Conservation (phyloP, 2,797 vertebrate species). For the Xenopus petersii region DNA sequence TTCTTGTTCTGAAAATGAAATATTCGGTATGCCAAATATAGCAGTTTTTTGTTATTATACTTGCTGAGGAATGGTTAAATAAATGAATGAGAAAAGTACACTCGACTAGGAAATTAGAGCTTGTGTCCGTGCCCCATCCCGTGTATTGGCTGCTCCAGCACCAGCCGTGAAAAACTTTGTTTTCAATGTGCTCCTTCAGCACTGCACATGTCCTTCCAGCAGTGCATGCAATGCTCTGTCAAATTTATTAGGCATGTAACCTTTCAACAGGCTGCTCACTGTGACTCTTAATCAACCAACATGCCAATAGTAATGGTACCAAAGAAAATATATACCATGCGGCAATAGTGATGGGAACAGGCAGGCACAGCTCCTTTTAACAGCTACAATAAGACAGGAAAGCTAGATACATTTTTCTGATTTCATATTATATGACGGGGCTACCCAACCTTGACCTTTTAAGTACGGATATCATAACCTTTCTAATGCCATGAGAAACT, state of each 20-base stretch:
- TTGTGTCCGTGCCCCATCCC: neutral
- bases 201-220: conserved; percentile 46
- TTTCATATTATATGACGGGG: no score
- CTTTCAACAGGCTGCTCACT: conserved; percentile 39
- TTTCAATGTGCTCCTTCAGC: conserved; percentile 12
- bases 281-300: conserved; percentile 48
- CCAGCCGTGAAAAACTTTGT: neutral
- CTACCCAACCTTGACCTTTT: no score
- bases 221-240: conserved; percentile 44
- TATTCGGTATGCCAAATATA: no score
- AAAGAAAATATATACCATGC: conserved; percentile 49
- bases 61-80: no score
- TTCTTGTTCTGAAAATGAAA: no score
- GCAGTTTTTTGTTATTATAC: no score
- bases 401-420: neutral
- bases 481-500: no score
- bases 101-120: no score
- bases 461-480: no score
- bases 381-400: neutral
- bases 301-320: conserved; percentile 47
- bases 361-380: neutral
- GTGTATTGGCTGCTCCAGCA: neutral
- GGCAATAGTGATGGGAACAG: conserved; percentile 33
- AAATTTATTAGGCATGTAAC: conserved; percentile 50
- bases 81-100: no score